Base-by-base conservation (phyloP, 1,140 invertebrate genomes). In the Drosophila subpulchrella region DNA sequence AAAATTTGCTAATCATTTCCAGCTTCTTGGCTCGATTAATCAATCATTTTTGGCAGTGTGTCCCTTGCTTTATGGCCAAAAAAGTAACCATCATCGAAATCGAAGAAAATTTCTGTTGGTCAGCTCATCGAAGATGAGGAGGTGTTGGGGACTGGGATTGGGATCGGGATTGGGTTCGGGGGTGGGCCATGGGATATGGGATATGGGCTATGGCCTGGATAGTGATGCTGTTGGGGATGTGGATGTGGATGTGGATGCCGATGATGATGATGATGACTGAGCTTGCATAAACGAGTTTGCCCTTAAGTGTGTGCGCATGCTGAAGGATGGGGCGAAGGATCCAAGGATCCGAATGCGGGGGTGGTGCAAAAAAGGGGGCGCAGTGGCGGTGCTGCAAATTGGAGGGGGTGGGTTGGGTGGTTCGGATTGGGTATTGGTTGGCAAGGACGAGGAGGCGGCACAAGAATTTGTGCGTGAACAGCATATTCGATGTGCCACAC, bases 201-300 rank as follows among this genome's bases (percentile, higher is more conserved):
- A 24, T 42, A 36, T 59, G 55, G 53, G 51, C 15, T 42, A 46
- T 47, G 70, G 47, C 59, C 44, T 27, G 44, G 60, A 70, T 61
- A 27, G 39, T 30, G 15, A 59, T 50, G 48, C 38, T 13, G n/a
- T 27, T 24, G 24, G 6, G 44, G 17, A 51, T 39, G 32, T 10
- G 3, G 48, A 20, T 39, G 32, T 10, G 3, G 48, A 20, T 50
- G 53, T 17, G 8, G 48, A 46, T 53, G 41, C 32, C 13, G n/a
- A 56, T 38, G 70, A 58, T 55, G 62, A 60, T 78, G 78, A 75
- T 82, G 78, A 85, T 82, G 83, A 82, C 75, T 88, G 83, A 78
- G 82, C 75, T 88, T 86, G 82, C 83, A 88, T 86, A 88, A 86
- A 73, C 75, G 83, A 73, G 83, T 86, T 88, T 68, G 65, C 66